phyloP scores from a whole-genome alignment of 64 coral and sea anemone species.

The Anthopleura sola region DNA sequence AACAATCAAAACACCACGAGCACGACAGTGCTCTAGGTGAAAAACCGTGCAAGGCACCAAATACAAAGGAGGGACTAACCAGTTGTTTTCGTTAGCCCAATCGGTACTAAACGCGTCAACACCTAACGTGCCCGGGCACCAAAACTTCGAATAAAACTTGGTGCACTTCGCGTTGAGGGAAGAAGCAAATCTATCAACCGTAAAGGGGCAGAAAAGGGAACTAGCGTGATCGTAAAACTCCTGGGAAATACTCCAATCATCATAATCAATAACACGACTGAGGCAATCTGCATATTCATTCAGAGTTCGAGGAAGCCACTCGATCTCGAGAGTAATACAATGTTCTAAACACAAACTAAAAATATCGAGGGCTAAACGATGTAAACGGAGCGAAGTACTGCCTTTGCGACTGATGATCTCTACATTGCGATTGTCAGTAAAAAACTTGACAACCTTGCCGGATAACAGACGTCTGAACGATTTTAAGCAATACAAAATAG shows the following conservation, averaged over 20 bases:
- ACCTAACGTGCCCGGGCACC: conserved; percentile 1
- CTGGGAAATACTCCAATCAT: conserved; percentile 27
- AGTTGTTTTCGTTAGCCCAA: conserved; percentile 46
- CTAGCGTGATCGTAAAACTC: conserved; percentile 32
- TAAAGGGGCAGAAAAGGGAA: conserved; percentile 20
- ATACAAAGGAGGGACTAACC: conserved; percentile 10
- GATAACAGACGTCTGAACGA: neutral
- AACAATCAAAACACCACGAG: neutral
- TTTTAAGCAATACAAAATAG: conserved; percentile 33
- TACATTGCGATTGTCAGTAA: conserved; percentile 33
- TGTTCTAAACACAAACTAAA: conserved; percentile 3
- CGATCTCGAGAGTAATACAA: conserved; percentile 14
- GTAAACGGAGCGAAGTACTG: conserved; percentile 14
- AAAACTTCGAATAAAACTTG: conserved; percentile 54
- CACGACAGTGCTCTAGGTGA: neutral
- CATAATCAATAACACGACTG: conserved; percentile 22
- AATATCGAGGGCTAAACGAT: conserved; percentile 19
- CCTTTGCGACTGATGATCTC: conserved; percentile 5
- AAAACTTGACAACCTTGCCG: conserved; percentile 33
- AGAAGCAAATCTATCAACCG: conserved; percentile 48
- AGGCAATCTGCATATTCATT: conserved; percentile 16
- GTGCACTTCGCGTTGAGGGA: conserved; percentile 14
- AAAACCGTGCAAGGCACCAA: too few relatives aligned
- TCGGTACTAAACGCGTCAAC: conserved; percentile 38
- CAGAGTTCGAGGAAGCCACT: conserved; percentile 31